Evolutionary conservation across 2,888 invertebrate species (phyloP).

Genomic region (Clunio marinus): DNA sequence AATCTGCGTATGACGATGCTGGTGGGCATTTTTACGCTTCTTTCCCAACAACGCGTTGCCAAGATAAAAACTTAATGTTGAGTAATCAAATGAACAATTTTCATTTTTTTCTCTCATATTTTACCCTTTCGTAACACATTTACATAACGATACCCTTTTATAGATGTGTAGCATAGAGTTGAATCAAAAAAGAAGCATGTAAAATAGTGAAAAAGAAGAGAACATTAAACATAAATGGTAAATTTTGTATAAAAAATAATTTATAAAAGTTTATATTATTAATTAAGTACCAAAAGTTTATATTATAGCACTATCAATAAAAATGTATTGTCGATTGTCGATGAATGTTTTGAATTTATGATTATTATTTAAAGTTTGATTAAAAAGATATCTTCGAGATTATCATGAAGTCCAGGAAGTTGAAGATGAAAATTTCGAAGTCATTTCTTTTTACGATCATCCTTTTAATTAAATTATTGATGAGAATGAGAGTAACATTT

Average conservation of each 20-base stretch:
- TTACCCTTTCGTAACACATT: too few relatives aligned
- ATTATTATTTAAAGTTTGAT: too few relatives aligned
- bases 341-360: too few relatives aligned
- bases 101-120: too few relatives aligned
- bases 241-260: slow-evolving; percentile 23
- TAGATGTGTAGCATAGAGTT: slow-evolving; percentile 21
- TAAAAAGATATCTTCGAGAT: too few relatives aligned
- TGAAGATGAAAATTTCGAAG: too few relatives aligned
- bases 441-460: slow-evolving; percentile 4
- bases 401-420: too few relatives aligned
- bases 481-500: background rate
- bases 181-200: background rate
- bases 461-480: background rate
- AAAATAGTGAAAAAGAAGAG: slow-evolving; percentile 4
- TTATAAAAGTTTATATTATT: background rate
- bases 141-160: slow-evolving; percentile 1
- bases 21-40: too few relatives aligned
- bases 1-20: too few relatives aligned
- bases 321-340: slow-evolving; percentile 17
- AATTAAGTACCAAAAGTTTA: background rate
- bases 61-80: too few relatives aligned
- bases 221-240: background rate
- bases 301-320: background rate
- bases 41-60: too few relatives aligned
- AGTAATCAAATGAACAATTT: too few relatives aligned